Evolutionary conservation across 2,797 vertebrate species (phyloP).

Genomic region (Halcyon badia): DNA sequence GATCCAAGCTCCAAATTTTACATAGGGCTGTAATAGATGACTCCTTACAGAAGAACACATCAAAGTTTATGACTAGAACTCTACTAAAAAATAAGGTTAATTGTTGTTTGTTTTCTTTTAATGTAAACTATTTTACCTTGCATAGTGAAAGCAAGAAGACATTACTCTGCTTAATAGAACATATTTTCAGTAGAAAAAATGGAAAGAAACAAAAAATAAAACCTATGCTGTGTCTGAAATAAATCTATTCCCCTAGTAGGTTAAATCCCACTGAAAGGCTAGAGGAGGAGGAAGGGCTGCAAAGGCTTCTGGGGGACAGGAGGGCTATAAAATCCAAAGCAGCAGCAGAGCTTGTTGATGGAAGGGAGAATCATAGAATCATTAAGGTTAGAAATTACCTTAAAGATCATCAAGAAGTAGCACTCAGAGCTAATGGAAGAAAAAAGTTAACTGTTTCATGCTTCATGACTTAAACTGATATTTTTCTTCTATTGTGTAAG

Average conservation of each 20-base stretch:
- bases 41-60: not conserved
- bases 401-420: not conserved
- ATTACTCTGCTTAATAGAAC: not conserved
- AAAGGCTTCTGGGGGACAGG: not conserved
- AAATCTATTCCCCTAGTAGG: not conserved
- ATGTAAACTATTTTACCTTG: not conserved
- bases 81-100: not conserved
- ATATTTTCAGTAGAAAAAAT: not conserved
- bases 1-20: not conserved
- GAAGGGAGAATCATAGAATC: too few relatives aligned
- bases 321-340: not conserved
- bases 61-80: not conserved
- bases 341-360: not conserved
- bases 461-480: not conserved
- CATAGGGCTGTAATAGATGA: accelerated
- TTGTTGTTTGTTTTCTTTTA: not conserved
- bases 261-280: not conserved
- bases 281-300: not conserved
- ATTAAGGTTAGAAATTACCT: too few relatives aligned
- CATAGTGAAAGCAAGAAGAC: not conserved
- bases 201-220: not conserved
- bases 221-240: not conserved
- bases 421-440: not conserved
- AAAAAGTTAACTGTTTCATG: accelerated
- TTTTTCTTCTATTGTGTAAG: not conserved